These are phyloP conservation scores for Pemphredon lugubris DNA, from an alignment of 2,888 invertebrate genomes.

Conservation along the genomic window DNA sequence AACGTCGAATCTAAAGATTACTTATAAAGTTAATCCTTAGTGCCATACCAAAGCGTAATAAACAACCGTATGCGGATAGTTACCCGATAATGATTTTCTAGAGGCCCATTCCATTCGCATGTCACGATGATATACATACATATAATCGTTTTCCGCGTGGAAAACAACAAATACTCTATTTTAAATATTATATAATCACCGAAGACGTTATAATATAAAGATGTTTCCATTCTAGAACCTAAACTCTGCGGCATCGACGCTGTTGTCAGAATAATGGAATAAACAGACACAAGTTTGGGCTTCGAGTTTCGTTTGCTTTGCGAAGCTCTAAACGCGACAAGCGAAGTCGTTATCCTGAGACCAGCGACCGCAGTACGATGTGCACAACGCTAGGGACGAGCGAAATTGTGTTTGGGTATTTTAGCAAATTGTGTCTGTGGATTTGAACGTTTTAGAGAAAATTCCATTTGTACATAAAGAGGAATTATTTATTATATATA, in stretches of 20 bases:
- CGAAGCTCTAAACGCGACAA: constrained; percentile 1
- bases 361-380: constrained; percentile 25
- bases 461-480: constrained; percentile 65
- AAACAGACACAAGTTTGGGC: constrained; percentile 21
- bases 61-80: constrained; percentile 29
- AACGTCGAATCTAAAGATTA: constrained; percentile 48
- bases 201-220: constrained; percentile 59
- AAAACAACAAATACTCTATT: constrained; percentile 72
- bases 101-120: constrained; percentile 64
- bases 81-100: constrained; percentile 41
- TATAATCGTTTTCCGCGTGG: constrained; percentile 60
- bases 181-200: constrained; percentile 70
- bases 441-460: constrained; percentile 53
- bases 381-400: constrained; percentile 44
- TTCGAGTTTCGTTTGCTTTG: constrained; percentile 8
- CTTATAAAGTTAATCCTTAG: constrained; percentile 69
- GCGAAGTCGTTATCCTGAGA: constrained; percentile 31
- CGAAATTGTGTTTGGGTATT: constrained; percentile 42
- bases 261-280: constrained; percentile 39
- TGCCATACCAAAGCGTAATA: constrained; percentile 68
- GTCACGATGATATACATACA: constrained; percentile 53
- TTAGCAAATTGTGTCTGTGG: constrained; percentile 50
- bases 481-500: constrained; percentile 62
- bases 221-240: constrained; percentile 50
- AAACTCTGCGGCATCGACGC: constrained; percentile 23